Base-by-base conservation (phyloP, 2,888 invertebrate genomes). In the Lepidocyrtoides sp. region DNA sequence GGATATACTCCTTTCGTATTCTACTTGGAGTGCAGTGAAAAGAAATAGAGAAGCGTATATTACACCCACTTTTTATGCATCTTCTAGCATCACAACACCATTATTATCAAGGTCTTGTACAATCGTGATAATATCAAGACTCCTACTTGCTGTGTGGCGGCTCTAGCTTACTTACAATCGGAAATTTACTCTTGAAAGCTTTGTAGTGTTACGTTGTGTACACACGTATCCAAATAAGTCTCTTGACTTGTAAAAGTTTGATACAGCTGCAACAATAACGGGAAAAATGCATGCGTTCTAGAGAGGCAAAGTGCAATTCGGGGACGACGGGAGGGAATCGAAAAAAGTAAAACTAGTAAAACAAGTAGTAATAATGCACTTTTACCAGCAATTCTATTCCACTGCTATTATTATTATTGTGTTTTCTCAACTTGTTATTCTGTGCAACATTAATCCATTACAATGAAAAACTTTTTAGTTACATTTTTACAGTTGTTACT, bases 141-240 rank as follows among this genome's bases (percentile, higher is more conserved):
- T 75, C 0, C 23, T 75, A 26, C 66, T 36, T 7, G 36, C 8
- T 5, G 32, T 17, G 44, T n/a, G n/a, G n/a, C n/a, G n/a, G n/a
- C n/a, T n/a, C n/a, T n/a, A n/a, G n/a, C n/a, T n/a, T n/a, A n/a
- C n/a, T n/a, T 26, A 82, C 51, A 17, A 77, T 63, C 77, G 79
- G 87, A 88, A 81, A 88, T 82, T 81, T 26, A 17, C 63, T 48
- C 77, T 79, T 63, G 87, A 79, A 87, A 87, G 79, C 51, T 60
- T 79, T 79, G 32, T 57, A 57, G 36, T 57, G 17, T 51, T 29
- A 4, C 32, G 17, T 51, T 29, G 1, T 79, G 36, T 32, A 36
- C 57, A 51, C 41, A 29, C 29, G 17, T 66, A 41, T 17, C 44
- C 26, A n/a, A n/a, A 79, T 32, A 79, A 54, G 29, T 2, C 54